Percentiles rank a stretch among this genome's conserved stretches.
phyloP scores from a whole-genome alignment of 2,888 invertebrate species.

The Leuctra nigra region DNA sequence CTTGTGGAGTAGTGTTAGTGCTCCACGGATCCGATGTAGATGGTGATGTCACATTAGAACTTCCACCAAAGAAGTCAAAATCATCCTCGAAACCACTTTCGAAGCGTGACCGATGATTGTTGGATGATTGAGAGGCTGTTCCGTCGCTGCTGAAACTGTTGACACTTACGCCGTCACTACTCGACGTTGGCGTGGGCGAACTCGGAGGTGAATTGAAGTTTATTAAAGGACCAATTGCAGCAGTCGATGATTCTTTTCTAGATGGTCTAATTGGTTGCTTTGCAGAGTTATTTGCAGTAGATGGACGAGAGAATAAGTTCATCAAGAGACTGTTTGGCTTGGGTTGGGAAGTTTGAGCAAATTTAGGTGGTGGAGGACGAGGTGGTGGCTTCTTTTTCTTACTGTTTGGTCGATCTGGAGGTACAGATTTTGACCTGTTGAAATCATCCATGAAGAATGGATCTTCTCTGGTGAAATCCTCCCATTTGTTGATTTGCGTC shows the following conservation, averaged over 20 bases:
- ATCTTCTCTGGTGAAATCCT: constrained; percentile 23
- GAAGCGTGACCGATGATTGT: constrained; percentile 57
- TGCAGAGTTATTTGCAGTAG: background rate
- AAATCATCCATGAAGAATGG: constrained; percentile 19
- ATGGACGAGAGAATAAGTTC: constrained; percentile 23
- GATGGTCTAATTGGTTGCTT: background rate
- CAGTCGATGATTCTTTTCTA: constrained; percentile 35
- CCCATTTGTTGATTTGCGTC: constrained; percentile 23
- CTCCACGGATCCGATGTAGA: constrained; percentile 47
- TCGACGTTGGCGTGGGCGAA: constrained; percentile 68
- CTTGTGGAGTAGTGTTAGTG: constrained; percentile 37
- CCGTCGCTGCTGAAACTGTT: constrained; percentile 71
- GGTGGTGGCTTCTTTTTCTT: constrained; percentile 67
- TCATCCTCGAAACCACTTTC: constrained; percentile 82
- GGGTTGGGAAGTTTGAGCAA: constrained; percentile 34
- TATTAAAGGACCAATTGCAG: constrained; percentile 55
- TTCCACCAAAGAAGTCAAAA: constrained; percentile 58
- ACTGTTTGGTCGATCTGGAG: constrained; percentile 35
- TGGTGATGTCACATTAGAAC: constrained; percentile 40
- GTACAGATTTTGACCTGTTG: constrained; percentile 22
- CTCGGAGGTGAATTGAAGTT: constrained; percentile 66
- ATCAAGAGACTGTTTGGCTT: constrained; percentile 24
- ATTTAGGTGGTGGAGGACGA: constrained; percentile 63
- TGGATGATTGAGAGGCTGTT: constrained; percentile 37
- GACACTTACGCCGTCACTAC: constrained; percentile 66